phyloP scores from a whole-genome alignment of 92 coral and sea anemone species.

The Meandrina meandrites region DNA sequence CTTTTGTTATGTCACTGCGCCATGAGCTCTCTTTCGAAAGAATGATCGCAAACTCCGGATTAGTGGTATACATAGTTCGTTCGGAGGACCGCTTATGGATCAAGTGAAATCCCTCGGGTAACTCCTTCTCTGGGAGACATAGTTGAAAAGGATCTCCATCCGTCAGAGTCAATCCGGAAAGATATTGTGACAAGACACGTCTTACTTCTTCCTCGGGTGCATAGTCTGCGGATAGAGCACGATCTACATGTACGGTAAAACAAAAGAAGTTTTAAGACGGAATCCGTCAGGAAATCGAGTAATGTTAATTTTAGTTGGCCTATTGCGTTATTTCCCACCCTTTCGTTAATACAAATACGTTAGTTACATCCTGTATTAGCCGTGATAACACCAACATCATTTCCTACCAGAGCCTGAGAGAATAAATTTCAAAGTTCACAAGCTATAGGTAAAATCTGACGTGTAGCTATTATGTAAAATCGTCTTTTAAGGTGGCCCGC shows the following conservation, averaged over 20 bases:
- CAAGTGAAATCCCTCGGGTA: slow-evolving; percentile 27
- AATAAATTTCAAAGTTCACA: too few species aligned
- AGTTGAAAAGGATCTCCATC: slow-evolving; percentile 7
- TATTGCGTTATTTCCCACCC: too few species aligned
- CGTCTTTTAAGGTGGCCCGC: too few species aligned
- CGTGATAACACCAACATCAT: too few species aligned
- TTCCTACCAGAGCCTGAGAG: too few species aligned
- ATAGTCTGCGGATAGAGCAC: slow-evolving; percentile 1
- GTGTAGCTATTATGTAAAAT: too few species aligned
- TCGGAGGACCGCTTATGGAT: slow-evolving; percentile 24
- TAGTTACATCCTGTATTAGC: too few species aligned
- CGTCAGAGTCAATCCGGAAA: slow-evolving; percentile 1
- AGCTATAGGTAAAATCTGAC: too few species aligned
- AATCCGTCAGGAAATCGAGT: too few species aligned
- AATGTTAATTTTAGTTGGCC: too few species aligned
- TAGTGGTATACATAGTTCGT: slow-evolving; percentile 2
- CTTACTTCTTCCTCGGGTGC: slow-evolving; percentile 10
- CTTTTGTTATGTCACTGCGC: slow-evolving; percentile 3
- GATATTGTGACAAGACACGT: not conserved
- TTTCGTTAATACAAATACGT: too few species aligned
- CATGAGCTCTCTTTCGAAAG: slow-evolving; percentile 28
- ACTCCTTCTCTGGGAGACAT: slow-evolving; percentile 2
- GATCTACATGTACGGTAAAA: not conserved
- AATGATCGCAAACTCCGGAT: slow-evolving; percentile 11
- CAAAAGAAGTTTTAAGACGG: too few species aligned